A percentile compares a stretch with the other conserved stretches of the same genome.
These are phyloP conservation scores for Eira barbara DNA, from an alignment of 2,113 vertebrate genomes.

Conservation along the genomic window DNA sequence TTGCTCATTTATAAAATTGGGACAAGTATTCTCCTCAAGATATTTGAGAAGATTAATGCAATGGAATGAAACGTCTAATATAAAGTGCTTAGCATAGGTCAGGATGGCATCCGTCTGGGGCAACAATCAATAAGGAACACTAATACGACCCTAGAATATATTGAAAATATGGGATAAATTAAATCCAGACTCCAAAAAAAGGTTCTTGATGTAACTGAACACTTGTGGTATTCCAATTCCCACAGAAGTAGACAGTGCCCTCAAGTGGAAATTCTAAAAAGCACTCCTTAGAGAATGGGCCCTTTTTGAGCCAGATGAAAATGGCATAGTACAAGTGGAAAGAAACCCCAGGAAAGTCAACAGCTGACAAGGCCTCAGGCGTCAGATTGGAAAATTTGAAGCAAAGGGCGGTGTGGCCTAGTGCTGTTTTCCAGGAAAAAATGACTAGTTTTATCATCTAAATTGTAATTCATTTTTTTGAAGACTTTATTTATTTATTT, in stretches of 20 bases:
- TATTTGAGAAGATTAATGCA: slow-evolving; percentile 15
- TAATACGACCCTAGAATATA: background rate
- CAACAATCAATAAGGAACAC: background rate
- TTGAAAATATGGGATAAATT: background rate
- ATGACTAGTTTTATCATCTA: background rate
- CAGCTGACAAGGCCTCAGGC: background rate
- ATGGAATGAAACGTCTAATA: slow-evolving; percentile 1
- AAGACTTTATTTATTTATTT: too few relatives aligned
- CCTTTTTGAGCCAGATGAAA: background rate
- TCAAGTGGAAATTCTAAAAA: slow-evolving; percentile 54
- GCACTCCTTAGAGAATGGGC: background rate
- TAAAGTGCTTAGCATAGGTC: background rate
- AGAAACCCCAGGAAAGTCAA: background rate
- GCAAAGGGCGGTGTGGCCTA: background rate
- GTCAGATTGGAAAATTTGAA: background rate
- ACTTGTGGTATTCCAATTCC: background rate
- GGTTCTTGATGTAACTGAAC: background rate
- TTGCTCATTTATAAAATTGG: background rate
- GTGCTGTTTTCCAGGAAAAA: background rate
- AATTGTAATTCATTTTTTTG: background rate
- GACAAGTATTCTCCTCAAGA: slow-evolving; percentile 14
- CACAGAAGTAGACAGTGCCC: slow-evolving; percentile 49
- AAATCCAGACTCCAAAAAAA: background rate
- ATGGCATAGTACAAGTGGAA: background rate
- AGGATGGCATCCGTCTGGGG: background rate